Conservation (phyloP, 1,140 invertebrate species). For the Megathymus violae region DNA sequence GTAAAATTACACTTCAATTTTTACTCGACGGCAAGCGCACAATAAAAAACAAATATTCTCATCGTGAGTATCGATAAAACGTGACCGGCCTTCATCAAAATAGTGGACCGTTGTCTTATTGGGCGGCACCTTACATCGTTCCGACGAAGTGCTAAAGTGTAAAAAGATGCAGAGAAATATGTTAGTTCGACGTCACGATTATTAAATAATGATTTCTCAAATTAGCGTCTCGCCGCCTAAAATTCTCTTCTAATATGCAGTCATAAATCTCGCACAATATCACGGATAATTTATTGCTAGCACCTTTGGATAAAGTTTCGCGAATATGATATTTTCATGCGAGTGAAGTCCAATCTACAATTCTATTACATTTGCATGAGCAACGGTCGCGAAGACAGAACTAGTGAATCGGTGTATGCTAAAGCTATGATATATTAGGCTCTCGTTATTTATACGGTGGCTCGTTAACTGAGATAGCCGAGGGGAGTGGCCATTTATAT, state of each 20-base stretch:
- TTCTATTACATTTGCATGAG: conserved; percentile 48
- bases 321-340: conserved; percentile 48
- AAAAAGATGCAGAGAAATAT: conserved; percentile 78
- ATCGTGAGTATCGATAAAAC: conserved; percentile 80
- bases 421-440: conserved; percentile 45
- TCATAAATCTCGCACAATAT: conserved; percentile 57
- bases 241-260: conserved; percentile 54
- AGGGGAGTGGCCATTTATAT: conserved; percentile 78
- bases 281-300: conserved; percentile 51
- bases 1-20: conserved; percentile 82
- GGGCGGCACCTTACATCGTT: conserved; percentile 70
- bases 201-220: conserved; percentile 78
- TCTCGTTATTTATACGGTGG: conserved; percentile 76
- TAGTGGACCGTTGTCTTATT: conserved; percentile 78
- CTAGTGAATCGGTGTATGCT: conserved; percentile 35
- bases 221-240: conserved; percentile 60
- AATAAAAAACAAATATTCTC: conserved; percentile 84
- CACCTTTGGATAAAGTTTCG: conserved; percentile 49
- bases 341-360: conserved; percentile 29
- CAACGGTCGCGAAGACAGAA: conserved; percentile 43
- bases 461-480: conserved; percentile 80
- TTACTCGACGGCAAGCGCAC: conserved; percentile 73
- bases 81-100: conserved; percentile 82
- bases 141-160: conserved; percentile 79
- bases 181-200: conserved; percentile 77